Evolutionary conservation across 1,140 invertebrate species (phyloP), one percentile per base, ranked within the genome.

Genomic region (Drosophila subobscura): DNA sequence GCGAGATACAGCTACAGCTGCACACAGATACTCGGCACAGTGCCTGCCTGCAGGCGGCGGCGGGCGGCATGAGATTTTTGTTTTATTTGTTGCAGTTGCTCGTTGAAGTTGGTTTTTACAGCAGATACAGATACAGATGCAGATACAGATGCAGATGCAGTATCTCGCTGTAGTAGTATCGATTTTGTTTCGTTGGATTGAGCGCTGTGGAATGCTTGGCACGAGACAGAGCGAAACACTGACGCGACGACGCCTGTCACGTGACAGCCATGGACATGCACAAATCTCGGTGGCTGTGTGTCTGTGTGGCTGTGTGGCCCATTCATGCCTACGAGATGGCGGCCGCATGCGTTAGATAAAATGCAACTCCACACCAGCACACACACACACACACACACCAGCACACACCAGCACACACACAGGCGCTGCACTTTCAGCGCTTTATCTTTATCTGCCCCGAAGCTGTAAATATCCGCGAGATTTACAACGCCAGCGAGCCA

Each of bases 381-480:
- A 42, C 7, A 46, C 16, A 55, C 4, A 23, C 33, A 16, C 45
- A 55, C 20, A 57, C 53, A 57, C 44, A 71, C 20, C n/a, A 46
- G 52, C 29, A 27, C 37, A 41, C 6, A 45, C n/a, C n/a, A n/a
- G n/a, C 20, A 56, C 5, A 33, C 37, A 16, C 47, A 44, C 41
- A 27, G 10, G 33, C 33, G 10, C 61, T 77, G 76, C 75, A 70
- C 33, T 73, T 73, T 71, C 50, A 57, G 50, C 61, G 59, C 56
- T 67, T 37, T 37, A 27, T 27, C 45, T 83, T 88, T 79, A 88
- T 84, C 84, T 88, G 67, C 57, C 10, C 33, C 68, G 60, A 88
- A 84, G 79, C 79, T 88, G 85, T 89, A 88, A 88, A 88, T 88
- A 85, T 89, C 72, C 77, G 84, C 84, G 84, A 89, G 85, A 89